phyloP scores from a whole-genome alignment of 2,113 vertebrate genomes.

The Chamaea fasciata region DNA sequence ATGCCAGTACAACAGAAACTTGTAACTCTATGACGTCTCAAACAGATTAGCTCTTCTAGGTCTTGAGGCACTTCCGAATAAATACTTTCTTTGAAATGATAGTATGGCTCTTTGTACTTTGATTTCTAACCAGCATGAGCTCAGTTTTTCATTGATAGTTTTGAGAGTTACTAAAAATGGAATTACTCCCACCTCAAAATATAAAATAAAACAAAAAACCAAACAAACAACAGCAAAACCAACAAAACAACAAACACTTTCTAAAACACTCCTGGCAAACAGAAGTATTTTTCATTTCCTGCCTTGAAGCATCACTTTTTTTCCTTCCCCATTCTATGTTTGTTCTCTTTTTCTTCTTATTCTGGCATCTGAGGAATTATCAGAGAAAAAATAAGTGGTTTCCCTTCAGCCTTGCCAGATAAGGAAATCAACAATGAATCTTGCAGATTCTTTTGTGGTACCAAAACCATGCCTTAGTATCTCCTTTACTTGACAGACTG shows the following conservation, averaged over 20 bases:
- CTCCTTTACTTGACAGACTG: background rate
- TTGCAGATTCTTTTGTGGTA: background rate
- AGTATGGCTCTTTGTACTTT: background rate
- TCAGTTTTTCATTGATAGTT: background rate
- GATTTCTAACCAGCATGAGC: background rate
- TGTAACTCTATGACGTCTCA: background rate
- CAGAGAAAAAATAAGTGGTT: background rate
- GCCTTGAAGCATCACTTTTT: background rate
- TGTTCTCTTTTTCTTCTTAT: background rate
- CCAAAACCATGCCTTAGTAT: fast-evolving
- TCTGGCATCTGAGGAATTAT: background rate
- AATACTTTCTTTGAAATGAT: background rate
- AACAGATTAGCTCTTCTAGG: background rate
- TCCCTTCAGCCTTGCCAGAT: background rate
- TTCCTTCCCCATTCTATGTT: background rate
- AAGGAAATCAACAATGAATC: background rate
- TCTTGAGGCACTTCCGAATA: background rate
- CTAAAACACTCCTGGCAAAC: background rate
- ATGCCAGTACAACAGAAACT: background rate
- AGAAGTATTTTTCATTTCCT: background rate
- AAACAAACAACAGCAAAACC: no score
- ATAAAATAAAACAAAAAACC: background rate
- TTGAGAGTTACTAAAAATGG: background rate
- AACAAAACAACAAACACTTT: background rate
- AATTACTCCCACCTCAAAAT: background rate